Percentiles rank a stretch among this genome's conserved stretches.
These are phyloP conservation scores for Atherinomorus stipes DNA, from an alignment of 2,113 vertebrate genomes.

Conservation along the genomic window DNA sequence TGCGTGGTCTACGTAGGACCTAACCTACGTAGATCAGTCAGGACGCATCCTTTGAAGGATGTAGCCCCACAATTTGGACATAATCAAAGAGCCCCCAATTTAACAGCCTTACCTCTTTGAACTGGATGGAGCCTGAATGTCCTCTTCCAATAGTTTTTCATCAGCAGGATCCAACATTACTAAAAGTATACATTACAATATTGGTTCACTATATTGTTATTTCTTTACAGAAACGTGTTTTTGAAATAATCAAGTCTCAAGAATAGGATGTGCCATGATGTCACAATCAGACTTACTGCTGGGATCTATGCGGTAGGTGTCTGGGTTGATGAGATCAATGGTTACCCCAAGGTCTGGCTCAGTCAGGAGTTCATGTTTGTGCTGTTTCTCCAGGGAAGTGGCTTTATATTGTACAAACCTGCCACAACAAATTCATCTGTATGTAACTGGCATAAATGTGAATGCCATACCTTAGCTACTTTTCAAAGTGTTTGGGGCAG, in stretches of 20 bases:
- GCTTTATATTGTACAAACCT: conserved; percentile 98
- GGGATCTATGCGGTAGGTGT: conserved; percentile 93
- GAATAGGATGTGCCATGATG: neutral
- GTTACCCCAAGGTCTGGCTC: conserved; percentile 95
- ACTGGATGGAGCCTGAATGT: conserved; percentile 93
- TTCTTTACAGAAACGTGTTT: neutral
- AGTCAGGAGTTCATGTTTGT: conserved; percentile 93
- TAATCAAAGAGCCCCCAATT: neutral
- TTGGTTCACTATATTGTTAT: conserved; percentile 1
- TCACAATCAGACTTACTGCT: conserved; percentile 80
- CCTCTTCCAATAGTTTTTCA: conserved; percentile 94
- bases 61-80: no score
- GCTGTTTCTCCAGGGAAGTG: conserved; percentile 94
- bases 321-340: conserved; percentile 95
- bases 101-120: conserved; percentile 87
- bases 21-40: no score
- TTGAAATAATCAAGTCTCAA: neutral
- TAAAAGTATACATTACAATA: conserved; percentile 54
- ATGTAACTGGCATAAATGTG: no score
- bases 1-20: no score
- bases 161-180: conserved; percentile 92
- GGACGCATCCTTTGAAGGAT: no score
- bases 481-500: no score
- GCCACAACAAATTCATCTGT: conserved; percentile 20
- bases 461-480: no score